Base-by-base conservation (phyloP, 2,113 vertebrate genomes). In the Brachypodius melanocephalos region DNA sequence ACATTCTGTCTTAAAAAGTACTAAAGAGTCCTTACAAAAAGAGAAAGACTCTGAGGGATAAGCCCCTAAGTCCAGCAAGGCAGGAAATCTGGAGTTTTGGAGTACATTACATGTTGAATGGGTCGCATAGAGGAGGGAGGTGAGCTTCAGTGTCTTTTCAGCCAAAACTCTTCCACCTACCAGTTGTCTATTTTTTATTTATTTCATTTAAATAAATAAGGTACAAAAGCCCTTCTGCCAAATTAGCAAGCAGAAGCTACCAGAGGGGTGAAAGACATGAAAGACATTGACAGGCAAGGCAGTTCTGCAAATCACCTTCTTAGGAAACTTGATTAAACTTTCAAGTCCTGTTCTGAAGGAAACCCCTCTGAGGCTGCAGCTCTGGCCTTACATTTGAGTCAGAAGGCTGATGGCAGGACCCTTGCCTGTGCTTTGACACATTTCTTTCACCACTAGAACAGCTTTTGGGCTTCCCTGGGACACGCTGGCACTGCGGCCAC, bases 81-180 rank as follows among this genome's bases (percentile, higher is more conserved):
- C 43, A 87, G 61, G 31, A 85, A 63, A 88, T 29, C 19, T 57
- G 42, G 49, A 72, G 61, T 55, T 90, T 48, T 0, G 0, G 49
- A 90, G 36, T n/a, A 38, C 21, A 18, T 19, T 7, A 46, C 34
- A 48, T 0, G 0, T 15, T 52, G 31, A 52, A 40, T 0, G 0
- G 48, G 38, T 34, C 26, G 2, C 62, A 19, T 0, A 54, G 34
- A 66, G 29, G 9, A 86, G 10, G 12, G 31, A 7, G 18, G 25
- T 12, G 34, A 89, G 52, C 31, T 86, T 46, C 28, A 32, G 38
- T 14, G 1, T 22, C 48, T 62, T 54, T 66, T 58, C 10, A 83
- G 71, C n/a, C 59, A 54, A 40, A 84, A 55, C 19, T 63, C 62
- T 29, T 38, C 25, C 38, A 43, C 31, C 51, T 31, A 26, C 17